Conservation (phyloP, 2,797 vertebrate genomes). For the Cyclopterus lumpus region DNA sequence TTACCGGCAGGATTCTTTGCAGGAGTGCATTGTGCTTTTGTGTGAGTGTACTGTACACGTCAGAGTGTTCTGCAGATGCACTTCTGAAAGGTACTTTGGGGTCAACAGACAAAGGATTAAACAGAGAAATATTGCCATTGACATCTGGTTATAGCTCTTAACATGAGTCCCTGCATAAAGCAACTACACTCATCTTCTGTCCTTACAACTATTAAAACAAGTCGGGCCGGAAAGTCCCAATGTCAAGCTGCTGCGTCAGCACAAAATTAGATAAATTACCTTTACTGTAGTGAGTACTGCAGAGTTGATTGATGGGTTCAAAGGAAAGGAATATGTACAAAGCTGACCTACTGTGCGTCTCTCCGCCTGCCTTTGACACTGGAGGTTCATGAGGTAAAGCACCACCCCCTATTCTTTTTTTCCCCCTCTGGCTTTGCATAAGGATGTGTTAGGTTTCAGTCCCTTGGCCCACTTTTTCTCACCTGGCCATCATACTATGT, state of each 20-base stretch:
- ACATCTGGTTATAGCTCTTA: conserved; percentile 28
- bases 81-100: background rate
- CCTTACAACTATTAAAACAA: conserved; percentile 51
- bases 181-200: conserved; percentile 2
- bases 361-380: background rate
- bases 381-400: conserved; percentile 10
- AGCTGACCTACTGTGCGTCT: conserved; percentile 24
- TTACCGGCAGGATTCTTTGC: conserved; percentile 12
- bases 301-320: conserved; percentile 3
- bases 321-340: conserved; percentile 28
- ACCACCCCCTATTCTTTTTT: conserved; percentile 48
- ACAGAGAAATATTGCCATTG: background rate
- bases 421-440: conserved; percentile 50
- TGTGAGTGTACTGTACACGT: background rate
- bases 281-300: background rate
- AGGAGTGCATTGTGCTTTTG: background rate
- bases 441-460: conserved; percentile 35
- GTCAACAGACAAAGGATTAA: conserved; percentile 15
- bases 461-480: conserved; percentile 31
- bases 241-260: conserved; percentile 13
- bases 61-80: conserved; percentile 19
- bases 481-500: conserved; percentile 13
- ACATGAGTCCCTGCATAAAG: conserved; percentile 7
- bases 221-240: conserved; percentile 11
- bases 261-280: conserved; percentile 27